Percentiles rank a stretch among this genome's conserved stretches.
Conservation (phyloP, 1,140 invertebrate species). For the Drosophila quadrilineata region DNA sequence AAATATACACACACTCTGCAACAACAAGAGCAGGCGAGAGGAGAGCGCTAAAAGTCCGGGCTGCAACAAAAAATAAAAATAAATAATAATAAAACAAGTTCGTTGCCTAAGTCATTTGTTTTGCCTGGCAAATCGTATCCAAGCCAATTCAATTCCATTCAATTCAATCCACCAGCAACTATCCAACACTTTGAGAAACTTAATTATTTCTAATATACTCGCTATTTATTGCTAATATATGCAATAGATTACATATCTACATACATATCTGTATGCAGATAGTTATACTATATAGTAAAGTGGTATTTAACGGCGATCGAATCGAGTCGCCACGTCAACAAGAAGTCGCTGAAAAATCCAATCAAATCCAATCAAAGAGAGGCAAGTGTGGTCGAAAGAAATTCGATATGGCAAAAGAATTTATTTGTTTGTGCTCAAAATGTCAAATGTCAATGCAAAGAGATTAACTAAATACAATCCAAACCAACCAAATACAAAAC, state of each 20-base stretch:
- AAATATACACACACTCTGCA: constrained; percentile 9
- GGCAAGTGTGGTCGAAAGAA: constrained; percentile 47
- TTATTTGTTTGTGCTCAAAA: constrained; percentile 17
- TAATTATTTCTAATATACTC: constrained; percentile 42
- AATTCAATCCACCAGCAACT: too few species aligned
- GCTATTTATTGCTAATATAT: constrained; percentile 48
- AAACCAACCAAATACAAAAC: background rate
- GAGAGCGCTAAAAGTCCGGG: constrained; percentile 35
- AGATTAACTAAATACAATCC: too few species aligned
- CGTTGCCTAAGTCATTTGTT: constrained; percentile 77
- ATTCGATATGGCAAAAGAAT: constrained; percentile 7
- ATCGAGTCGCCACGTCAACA: constrained; percentile 5
- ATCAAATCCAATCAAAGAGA: constrained; percentile 15
- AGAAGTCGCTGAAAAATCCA: constrained; percentile 11
- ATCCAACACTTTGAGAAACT: constrained; percentile 31
- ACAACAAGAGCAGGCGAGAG: too few species aligned
- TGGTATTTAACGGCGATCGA: constrained; percentile 4
- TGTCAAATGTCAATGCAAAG: constrained; percentile 30
- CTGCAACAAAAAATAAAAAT: too few species aligned
- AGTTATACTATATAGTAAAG: constrained; percentile 43
- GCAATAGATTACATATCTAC: too few species aligned
- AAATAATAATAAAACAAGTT: constrained; percentile 74
- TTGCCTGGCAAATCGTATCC: constrained; percentile 9
- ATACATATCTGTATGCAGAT: too few species aligned
- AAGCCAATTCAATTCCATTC: too few species aligned